Base-by-base conservation (phyloP, 2,888 invertebrate genomes). In the Parelbella ahira region DNA sequence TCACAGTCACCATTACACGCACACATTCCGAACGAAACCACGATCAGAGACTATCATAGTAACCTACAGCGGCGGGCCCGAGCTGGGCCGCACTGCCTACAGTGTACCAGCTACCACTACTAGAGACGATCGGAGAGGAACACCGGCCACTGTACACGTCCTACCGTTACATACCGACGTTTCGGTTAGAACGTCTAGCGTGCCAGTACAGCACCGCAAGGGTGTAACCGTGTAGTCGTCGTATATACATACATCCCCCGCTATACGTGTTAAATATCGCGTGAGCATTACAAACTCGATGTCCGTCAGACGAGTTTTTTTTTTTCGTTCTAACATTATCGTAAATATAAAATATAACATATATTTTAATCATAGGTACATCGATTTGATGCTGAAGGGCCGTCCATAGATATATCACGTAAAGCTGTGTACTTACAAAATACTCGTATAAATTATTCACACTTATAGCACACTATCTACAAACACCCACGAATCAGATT, bases 401-500 rank as follows among this genome's bases (percentile, higher is more conserved):
- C 83, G 70, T 65, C 64, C 62, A 65, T 68, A 73, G 78, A 78
- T 75, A 74, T 70, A 76, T 83, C 83, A 79, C 76, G 83, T 86
- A 83, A 84, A 86, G 83, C 83, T 80, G 86, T 75, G 82, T 76
- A 83, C 86, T 84, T 84, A 87, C 81, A 86, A 79, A 80, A 80
- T 84, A 86, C 75, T 87, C 83, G 84, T 86, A 84, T 84, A 86
- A 86, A 86, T 84, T 86, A 86, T 86, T 83, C 84, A 86, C 86
- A 84, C 82, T 82, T 83, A 84, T 83, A 83, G 86, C 83, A 84
- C 79, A 84, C 78, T 87, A 87, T 84, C 84, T 84, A 86, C 84
- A 84, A 68, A 79, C 80, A 83, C 72, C 76, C 82, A 73, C 76
- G 64, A 58, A 63, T 73, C 72, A 73, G 68, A 67, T 67, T 71